These are phyloP conservation scores for Cyclargus thomasi DNA, from an alignment of 1,140 invertebrate species.

Conservation along the genomic window DNA sequence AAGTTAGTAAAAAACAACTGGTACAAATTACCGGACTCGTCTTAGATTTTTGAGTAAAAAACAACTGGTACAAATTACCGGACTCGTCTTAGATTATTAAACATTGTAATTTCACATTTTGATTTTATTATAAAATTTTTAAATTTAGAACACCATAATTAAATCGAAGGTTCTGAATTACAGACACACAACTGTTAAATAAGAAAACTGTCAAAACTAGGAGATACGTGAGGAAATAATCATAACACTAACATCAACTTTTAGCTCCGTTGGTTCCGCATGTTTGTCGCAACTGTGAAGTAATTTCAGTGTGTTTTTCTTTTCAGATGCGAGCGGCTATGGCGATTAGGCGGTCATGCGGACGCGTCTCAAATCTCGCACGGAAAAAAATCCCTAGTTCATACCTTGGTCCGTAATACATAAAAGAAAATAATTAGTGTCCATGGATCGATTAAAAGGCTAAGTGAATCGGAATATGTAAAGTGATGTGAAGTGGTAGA, in stretches of 20 bases:
- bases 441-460: background rate
- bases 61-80: too few species aligned
- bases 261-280: constrained; percentile 15
- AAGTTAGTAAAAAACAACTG: too few species aligned
- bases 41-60: too few species aligned
- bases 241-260: background rate
- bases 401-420: background rate
- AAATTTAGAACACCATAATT: too few species aligned
- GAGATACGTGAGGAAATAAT: background rate
- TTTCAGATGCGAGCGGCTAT: constrained; percentile 38
- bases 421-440: background rate
- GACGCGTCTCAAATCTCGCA: constrained; percentile 23
- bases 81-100: too few species aligned
- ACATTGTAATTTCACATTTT: too few species aligned
- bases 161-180: too few species aligned
- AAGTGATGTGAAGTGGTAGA: constrained; percentile 35
- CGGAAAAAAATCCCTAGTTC: constrained; percentile 6
- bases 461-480: constrained; percentile 18
- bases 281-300: constrained; percentile 28
- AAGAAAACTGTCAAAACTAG: background rate
- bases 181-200: too few species aligned
- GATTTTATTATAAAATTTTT: too few species aligned
- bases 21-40: too few species aligned
- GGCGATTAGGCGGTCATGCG: constrained; percentile 23
- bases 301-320: constrained; percentile 18